Conservation (phyloP, 2,888 invertebrate genomes). For the Anoplius nigerrimus region DNA sequence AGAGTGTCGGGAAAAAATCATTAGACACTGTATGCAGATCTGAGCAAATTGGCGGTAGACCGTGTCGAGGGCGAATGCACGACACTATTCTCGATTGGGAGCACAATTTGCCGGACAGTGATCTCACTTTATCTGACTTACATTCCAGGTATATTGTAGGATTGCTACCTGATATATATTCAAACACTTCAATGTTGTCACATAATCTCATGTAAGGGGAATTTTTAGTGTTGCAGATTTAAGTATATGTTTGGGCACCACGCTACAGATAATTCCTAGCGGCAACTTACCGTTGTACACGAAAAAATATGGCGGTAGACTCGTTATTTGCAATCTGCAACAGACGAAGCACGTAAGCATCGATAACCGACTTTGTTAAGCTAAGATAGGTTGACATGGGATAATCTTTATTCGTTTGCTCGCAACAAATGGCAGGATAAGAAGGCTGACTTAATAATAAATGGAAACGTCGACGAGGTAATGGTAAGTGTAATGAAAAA, state of each 20-base stretch:
- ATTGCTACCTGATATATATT: not conserved
- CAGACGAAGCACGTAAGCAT: conserved; percentile 95
- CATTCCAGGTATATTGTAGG: conserved; percentile 84
- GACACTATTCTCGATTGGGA: conserved; percentile 99
- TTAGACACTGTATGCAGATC: conserved; percentile 82
- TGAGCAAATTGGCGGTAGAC: conserved; percentile 79
- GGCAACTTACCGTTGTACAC: conserved; percentile 93
- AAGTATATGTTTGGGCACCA: conserved; percentile 96
- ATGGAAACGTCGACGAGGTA: conserved; percentile 92
- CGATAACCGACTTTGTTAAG: too few relatives aligned
- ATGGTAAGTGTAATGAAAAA: conserved; percentile 85
- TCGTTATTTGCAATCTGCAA: conserved; percentile 97
- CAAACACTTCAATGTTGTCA: not conserved
- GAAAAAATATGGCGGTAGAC: conserved; percentile 89
- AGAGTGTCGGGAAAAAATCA: conserved; percentile 86
- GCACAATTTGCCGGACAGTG: conserved; percentile 91
- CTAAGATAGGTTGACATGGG: too few relatives aligned
- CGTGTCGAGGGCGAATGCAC: conserved; percentile 90
- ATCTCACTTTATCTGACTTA: conserved; percentile 88
- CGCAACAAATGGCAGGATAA: conserved; percentile 81
- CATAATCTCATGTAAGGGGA: not conserved
- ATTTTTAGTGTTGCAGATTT: conserved; percentile 90
- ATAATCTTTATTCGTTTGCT: too few relatives aligned
- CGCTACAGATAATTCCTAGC: conserved; percentile 97
- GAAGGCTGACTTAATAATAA: conserved; percentile 91